These are phyloP conservation scores for Dipodomys stephensi DNA, from an alignment of 2,113 vertebrate species.

Conservation along the genomic window DNA sequence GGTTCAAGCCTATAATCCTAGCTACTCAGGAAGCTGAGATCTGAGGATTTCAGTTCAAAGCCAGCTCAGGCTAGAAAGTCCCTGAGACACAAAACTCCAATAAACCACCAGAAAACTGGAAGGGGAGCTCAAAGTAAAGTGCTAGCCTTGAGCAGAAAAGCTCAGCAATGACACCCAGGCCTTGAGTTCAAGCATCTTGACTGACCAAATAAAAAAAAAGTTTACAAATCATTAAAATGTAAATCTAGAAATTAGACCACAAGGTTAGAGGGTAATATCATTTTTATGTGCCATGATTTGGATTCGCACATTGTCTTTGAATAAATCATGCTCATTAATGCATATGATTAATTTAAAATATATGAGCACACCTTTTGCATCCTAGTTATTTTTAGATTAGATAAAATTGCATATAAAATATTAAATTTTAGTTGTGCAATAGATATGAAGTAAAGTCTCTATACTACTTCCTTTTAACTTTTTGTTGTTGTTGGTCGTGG, in stretches of 20 bases:
- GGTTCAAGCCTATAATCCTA: no score
- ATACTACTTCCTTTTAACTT: neutral
- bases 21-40: no score
- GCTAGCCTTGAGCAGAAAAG: no score
- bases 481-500: no score
- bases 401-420: constrained; percentile 33
- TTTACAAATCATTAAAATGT: neutral
- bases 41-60: no score
- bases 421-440: neutral
- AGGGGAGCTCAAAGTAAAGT: no score
- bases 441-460: neutral
- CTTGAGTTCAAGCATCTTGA: no score
- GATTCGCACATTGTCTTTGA: constrained; percentile 25
- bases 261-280: neutral
- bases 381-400: neutral
- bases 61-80: no score
- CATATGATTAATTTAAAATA: neutral
- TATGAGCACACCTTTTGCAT: neutral
- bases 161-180: no score
- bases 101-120: no score
- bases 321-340: neutral
- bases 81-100: no score
- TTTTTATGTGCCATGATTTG: constrained; percentile 22
- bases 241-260: neutral
- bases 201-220: neutral